Base-by-base conservation (phyloP, 2,888 invertebrate species). In the Uropetala carovei region DNA sequence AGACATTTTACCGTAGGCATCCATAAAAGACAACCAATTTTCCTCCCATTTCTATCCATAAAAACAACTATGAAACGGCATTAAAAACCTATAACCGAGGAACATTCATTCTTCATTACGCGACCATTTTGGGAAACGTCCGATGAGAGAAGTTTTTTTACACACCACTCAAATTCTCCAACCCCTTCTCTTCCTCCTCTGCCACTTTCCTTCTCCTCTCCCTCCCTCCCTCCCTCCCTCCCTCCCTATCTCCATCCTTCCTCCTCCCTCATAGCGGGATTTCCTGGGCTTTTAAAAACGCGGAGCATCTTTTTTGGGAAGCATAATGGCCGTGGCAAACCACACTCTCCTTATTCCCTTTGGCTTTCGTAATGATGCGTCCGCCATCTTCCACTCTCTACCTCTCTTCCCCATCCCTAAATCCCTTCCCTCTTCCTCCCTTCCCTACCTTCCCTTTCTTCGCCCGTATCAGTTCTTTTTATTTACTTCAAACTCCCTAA, bases 251-350 rank as follows among this genome's bases (percentile, higher is more conserved):
- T 86, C 30, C n/a, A 27, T 16, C 60, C 30, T 64, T 14, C 27
- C 60, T 89, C 89, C 18, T 43, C 7, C 60, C 22, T 16, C 59
- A 13, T 43, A 14, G 89, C 22, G 43, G 64, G 89, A 89, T 68
- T 43, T 68, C 89, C 89, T n/a, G 43, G n/a, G 11, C 68, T 89
- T 64, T 68, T 89, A 89, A 89, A 89, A 89, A 89, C 30, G 89
- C 43, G 14, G 68, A 83, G 57, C 83, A 43, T 89, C 64, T 89
- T 89, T 43, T 60, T 75, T n/a, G 75, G 89, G 14, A 30, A 68
- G 89, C 89, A 89, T 64, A 89, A 89, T 89, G 89, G 86, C 86
- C 86, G 59, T 60, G 59, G 89, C 89, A 68, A 89, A 68, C 89
- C 89, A 89, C 89, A 68, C 89, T 89, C 43, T 60, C 64, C 89